These are phyloP conservation scores for Ctenicera cuprea DNA, from an alignment of 2,888 invertebrate genomes.

Conservation along the genomic window DNA sequence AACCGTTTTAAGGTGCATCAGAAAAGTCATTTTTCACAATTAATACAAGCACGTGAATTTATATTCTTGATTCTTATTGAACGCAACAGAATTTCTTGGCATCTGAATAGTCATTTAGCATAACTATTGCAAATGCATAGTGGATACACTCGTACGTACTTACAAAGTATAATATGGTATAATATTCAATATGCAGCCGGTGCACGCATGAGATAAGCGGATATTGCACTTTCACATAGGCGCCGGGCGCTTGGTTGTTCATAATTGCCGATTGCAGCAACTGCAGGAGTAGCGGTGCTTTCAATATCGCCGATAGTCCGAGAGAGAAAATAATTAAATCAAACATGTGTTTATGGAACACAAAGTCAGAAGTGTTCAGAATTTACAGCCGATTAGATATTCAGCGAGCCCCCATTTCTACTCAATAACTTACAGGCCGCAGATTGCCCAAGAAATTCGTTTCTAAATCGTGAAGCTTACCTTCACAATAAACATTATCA, in stretches of 20 bases:
- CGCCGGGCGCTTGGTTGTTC: constrained; percentile 33
- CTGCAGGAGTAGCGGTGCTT: constrained; percentile 11
- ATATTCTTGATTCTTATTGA: too few species aligned
- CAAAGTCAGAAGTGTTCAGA: constrained; percentile 32
- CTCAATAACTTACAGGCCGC: neutral
- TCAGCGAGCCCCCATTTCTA: constrained; percentile 12
- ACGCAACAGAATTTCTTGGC: neutral
- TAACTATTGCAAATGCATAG: constrained; percentile 7
- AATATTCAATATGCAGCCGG: constrained; percentile 26
- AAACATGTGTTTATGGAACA: constrained; percentile 35
- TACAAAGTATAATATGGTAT: constrained; percentile 16
- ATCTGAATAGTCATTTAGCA: neutral
- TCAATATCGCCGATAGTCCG: constrained; percentile 19
- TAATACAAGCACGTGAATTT: too few species aligned
- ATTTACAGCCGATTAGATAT: constrained; percentile 28
- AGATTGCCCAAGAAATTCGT: constrained; percentile 2
- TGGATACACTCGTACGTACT: neutral
- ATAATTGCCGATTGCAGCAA: constrained; percentile 32
- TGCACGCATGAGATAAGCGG: constrained; percentile 42
- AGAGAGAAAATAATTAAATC: constrained; percentile 37
- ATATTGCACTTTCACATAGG: constrained; percentile 37
- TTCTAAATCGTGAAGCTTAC: neutral
- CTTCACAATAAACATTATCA: too few species aligned
- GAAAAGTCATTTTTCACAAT: too few species aligned
- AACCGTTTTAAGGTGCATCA: too few species aligned